Conservation (phyloP, 2,888 invertebrate genomes). For the Leptopilina syphax region DNA sequence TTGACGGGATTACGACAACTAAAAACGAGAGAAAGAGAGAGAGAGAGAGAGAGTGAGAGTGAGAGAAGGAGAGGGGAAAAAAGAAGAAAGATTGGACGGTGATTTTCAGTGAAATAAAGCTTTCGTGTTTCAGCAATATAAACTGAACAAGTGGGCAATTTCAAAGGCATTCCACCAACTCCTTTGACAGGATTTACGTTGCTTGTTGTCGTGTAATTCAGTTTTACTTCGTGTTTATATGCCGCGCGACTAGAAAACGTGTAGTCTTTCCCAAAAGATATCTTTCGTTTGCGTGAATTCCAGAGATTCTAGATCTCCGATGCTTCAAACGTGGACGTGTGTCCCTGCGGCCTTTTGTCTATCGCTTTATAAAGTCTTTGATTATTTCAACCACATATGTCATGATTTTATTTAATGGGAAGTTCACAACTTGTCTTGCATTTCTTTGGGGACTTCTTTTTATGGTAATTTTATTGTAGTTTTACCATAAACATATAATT, state of each 20-base stretch:
- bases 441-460: too few species aligned
- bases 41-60: too few species aligned
- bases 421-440: too few species aligned
- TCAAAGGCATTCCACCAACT: conserved; percentile 36
- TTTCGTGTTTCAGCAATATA: conserved; percentile 16
- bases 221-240: conserved; percentile 33
- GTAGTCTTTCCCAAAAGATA: conserved; percentile 17
- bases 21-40: neutral
- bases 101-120: conserved; percentile 13
- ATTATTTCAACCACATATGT: conserved; percentile 4
- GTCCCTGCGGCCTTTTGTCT: neutral
- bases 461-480: too few species aligned
- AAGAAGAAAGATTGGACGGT: neutral
- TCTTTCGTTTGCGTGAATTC: conserved; percentile 39
- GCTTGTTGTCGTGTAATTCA: conserved; percentile 39
- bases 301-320: conserved; percentile 36
- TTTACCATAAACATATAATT: too few species aligned
- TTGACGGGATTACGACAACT: conserved; percentile 6
- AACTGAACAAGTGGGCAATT: conserved; percentile 36
- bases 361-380: neutral
- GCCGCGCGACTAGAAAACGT: neutral
- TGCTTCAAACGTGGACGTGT: neutral
- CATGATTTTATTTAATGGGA: neutral
- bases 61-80: too few species aligned
- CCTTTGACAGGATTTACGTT: conserved; percentile 40